Evolutionary conservation across 2,113 vertebrate genomes (phyloP).

Genomic region (Pipa parva): DNA sequence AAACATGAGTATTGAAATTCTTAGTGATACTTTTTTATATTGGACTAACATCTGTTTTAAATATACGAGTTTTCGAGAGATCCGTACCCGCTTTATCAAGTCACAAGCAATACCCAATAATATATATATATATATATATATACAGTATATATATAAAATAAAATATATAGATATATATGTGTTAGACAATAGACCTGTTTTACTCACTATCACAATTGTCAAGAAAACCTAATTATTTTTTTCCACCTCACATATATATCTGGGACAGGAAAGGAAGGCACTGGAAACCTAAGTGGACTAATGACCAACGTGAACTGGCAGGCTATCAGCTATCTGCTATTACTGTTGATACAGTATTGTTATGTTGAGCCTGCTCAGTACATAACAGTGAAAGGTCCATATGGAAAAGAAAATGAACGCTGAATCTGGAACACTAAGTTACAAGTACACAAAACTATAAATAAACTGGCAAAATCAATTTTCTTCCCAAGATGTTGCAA

Average conservation of each 20-base stretch:
- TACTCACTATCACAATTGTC: conserved; percentile 13
- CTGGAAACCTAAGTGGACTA: conserved; percentile 32
- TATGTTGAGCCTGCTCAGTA: not conserved
- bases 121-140: too few relatives aligned
- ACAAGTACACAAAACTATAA: not conserved
- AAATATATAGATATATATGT: too few relatives aligned
- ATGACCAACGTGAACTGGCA: conserved; percentile 30
- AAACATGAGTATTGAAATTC: too few relatives aligned
- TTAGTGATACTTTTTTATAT: too few relatives aligned
- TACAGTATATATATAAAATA: too few relatives aligned
- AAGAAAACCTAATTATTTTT: conserved; percentile 28
- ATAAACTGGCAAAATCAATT: not conserved
- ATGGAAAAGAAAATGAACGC: conserved; percentile 4
- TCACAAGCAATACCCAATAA: too few relatives aligned
- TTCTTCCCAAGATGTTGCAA: not conserved
- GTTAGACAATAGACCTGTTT: too few relatives aligned
- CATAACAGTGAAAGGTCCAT: conserved; percentile 1
- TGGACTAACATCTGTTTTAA: too few relatives aligned
- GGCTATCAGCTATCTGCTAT: conserved; percentile 22
- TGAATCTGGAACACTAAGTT: not conserved
- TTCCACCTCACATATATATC: conserved; percentile 29
- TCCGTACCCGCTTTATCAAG: too few relatives aligned
- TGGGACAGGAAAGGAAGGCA: conserved; percentile 12
- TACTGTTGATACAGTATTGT: conserved; percentile 31
- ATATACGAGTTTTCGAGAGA: too few relatives aligned